Conservation (phyloP, 2,888 invertebrate genomes). For the Scelioninae gen. 2 region DNA sequence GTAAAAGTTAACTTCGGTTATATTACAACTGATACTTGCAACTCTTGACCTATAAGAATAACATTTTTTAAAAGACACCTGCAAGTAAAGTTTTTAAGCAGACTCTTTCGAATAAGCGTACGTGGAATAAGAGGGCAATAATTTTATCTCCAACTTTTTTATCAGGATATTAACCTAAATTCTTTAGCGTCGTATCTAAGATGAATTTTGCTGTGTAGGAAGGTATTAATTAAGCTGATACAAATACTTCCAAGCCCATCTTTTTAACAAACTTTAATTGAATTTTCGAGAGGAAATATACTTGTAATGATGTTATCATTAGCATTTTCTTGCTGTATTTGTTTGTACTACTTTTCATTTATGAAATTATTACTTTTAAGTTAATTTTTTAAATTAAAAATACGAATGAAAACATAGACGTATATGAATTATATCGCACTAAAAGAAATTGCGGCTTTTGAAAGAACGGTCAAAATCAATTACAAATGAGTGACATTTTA, state of each 20-base stretch:
- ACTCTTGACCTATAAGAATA: conserved; percentile 30
- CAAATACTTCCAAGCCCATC: conserved; percentile 15
- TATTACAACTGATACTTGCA: conserved; percentile 11
- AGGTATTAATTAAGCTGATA: conserved; percentile 39
- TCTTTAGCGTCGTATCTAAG: conserved; percentile 20
- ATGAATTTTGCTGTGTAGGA: conserved; percentile 26
- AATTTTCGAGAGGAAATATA: conserved; percentile 19
- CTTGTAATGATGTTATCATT: neutral
- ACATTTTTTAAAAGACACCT: conserved; percentile 16
- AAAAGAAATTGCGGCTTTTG: no score
- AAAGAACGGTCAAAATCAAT: no score
- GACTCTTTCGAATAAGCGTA: conserved; percentile 17
- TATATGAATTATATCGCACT: no score
- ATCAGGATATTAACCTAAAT: conserved; percentile 35
- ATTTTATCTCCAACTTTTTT: conserved; percentile 25
- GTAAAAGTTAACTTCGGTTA: conserved; percentile 30
- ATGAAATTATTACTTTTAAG: no score
- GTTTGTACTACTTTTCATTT: no score
- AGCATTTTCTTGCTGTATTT: no score
- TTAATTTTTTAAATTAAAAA: no score
- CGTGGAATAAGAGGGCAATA: conserved; percentile 12
- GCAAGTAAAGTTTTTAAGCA: conserved; percentile 7
- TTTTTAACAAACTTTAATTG: conserved; percentile 34
- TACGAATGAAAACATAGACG: no score
- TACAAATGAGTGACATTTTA: no score